Evolutionary conservation across 2,888 invertebrate species (phyloP), one percentile per base, ranked within the genome.

Genomic region (Acanthococcus lagerstroemiae): DNA sequence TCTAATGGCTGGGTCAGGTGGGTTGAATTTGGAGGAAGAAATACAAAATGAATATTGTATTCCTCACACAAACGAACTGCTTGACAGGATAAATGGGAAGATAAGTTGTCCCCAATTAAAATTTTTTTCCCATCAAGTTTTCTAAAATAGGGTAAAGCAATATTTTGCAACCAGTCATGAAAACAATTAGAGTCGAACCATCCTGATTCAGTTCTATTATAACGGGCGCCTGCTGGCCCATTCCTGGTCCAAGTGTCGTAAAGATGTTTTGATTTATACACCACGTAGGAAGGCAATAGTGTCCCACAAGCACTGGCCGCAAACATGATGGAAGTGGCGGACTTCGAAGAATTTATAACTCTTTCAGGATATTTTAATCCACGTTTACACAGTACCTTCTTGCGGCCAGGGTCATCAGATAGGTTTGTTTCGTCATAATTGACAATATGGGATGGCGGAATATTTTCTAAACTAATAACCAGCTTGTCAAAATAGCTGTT

Each of bases 221-320:
- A 79, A 4, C 75, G 55, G 67, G 73, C 48, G 55, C 72, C 70
- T 65, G 55, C 17, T 19, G 76, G 77, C 7, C 77, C 78, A 55
- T 74, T 73, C 69, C 70, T 69, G 5, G 71, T 73, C 78, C 78
- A 79, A 7, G 74, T 72, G 48, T 73, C 68, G 70, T 74, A 76
- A n/a, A 78, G 46, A 67, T 75, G 61, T 65, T 71, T 70, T 1
- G 76, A 71, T 70, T 77, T 78, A 69, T 77, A 77, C 0, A 77
- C 75, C 4, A 77, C 74, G 69, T 77, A 78, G 24, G 72, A 71
- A 4, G 77, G 76, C 26, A 77, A 69, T 2, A 75, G 22, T 48
- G 70, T 67, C 5, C 77, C 77, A 61, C 68, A 71, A 9, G 77
- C 76, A 48, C 73, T 72, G 9, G 72, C 75, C 60, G 74, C 72